Evolutionary conservation across 2,113 vertebrate species (phyloP), one percentile per base, ranked within the genome.

Genomic region (Eurystomus gularis): DNA sequence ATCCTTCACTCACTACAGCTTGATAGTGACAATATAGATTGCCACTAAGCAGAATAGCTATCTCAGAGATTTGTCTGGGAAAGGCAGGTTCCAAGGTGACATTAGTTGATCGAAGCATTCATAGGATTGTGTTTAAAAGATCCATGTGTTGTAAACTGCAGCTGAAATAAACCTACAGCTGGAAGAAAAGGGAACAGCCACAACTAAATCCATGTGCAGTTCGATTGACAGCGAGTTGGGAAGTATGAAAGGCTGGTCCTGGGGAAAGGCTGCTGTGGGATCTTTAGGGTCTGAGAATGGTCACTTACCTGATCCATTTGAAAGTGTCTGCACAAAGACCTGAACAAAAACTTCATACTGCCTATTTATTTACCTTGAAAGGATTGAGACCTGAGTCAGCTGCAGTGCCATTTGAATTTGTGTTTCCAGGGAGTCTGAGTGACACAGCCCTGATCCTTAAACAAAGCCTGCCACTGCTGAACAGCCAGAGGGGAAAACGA

Each of bases 281-380:
- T 61, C 31, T 55, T 48, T 10, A 72, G 48, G 29, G 44, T 64
- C 64, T 87, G 46, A 70, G 40, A 73, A 82, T 9, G 19, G 55
- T 79, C 58, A 17, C 17, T 37, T 75, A 15, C 52, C 44, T 65
- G 57, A 86, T 64, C 68, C 52, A 51, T 51, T 78, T 0, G 0
- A 48, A 82, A 73, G 39, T 28, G 23, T 71, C 64, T 83, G 69
- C 77, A 78, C 35, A 72, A 75, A 90, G 54, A 76, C 66, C 52
- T 48, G 52, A 82, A 82, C 33, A 89, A 84, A 79, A 85, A 13
- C 44, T 88, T 52, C 81, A n/a, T 29, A 13, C n/a, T 58, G 69
- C n/a, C 48, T 87, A n/a, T 96, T 93, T 85, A 81, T 91, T 64
- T 68, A 8, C 66, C 62, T 86, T 70, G 79, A 80, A 90, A 51